Conservation (phyloP, 1,140 invertebrate species). For the Drosophila hydei region DNA sequence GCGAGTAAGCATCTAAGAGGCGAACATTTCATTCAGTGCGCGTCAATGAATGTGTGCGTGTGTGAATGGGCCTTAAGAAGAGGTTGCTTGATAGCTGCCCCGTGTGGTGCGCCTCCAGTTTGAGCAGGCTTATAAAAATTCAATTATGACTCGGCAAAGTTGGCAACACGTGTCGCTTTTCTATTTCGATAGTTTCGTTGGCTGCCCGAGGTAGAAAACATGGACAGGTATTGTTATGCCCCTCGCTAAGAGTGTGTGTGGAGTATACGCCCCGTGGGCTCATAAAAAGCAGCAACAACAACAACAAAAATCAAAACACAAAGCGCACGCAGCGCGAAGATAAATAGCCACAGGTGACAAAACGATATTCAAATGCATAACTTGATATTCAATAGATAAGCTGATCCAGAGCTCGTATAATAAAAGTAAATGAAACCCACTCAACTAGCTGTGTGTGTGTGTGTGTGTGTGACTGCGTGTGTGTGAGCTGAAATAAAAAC, state of each 20-base stretch:
- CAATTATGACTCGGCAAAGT: slow-evolving; percentile 75
- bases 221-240: slow-evolving; percentile 5
- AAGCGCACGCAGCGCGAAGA: slow-evolving; percentile 37
- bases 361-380: slow-evolving; percentile 71
- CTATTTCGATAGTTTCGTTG: slow-evolving; percentile 19
- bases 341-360: slow-evolving; percentile 77
- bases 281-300: background rate
- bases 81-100: slow-evolving; percentile 24
- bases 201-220: slow-evolving; percentile 6
- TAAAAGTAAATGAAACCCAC: slow-evolving; percentile 72
- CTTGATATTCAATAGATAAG: slow-evolving; percentile 82
- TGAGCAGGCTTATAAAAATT: slow-evolving; percentile 64
- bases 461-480: background rate
- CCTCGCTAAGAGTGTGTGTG: background rate
- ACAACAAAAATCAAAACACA: slow-evolving; percentile 13
- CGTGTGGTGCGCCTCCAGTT: slow-evolving; percentile 11
- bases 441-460: slow-evolving; percentile 31
- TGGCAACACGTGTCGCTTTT: slow-evolving; percentile 68
- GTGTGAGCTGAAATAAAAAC: slow-evolving; percentile 53
- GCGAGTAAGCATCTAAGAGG: slow-evolving; percentile 22
- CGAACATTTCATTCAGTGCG: slow-evolving; percentile 58
- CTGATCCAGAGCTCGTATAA: slow-evolving; percentile 56
- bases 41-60: slow-evolving; percentile 51
- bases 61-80: slow-evolving; percentile 39
- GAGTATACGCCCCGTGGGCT: slow-evolving; percentile 62